Percentiles rank a stretch among this genome's conserved stretches.
Conservation (phyloP, 2,888 invertebrate species). For the Mellilla xanthometata region DNA sequence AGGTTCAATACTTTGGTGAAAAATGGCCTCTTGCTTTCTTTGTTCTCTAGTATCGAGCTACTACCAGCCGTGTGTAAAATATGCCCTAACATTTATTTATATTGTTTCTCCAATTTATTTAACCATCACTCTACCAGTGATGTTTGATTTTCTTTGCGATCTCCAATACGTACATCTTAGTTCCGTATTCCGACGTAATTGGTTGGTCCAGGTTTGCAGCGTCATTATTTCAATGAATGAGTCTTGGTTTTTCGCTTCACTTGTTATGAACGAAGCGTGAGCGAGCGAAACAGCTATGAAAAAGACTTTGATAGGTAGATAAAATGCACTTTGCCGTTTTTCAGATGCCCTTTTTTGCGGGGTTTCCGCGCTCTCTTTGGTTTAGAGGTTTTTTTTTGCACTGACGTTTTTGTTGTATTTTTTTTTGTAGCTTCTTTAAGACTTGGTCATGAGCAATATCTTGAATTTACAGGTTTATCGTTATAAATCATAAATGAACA, state of each 20-base stretch:
- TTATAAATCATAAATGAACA: no score
- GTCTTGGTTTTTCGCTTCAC: slow-evolving; percentile 47
- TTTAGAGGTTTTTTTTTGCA: slow-evolving; percentile 19
- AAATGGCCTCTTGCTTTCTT: no score
- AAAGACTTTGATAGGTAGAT: slow-evolving; percentile 26
- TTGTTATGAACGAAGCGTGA: slow-evolving; percentile 41
- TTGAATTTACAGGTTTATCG: no score
- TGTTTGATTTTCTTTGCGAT: slow-evolving; percentile 8
- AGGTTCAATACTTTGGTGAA: no score
- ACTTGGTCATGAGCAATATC: no score
- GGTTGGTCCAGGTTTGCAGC: slow-evolving; percentile 34
- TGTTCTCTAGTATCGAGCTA: no score
- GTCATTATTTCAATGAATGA: slow-evolving; percentile 60
- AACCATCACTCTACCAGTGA: neutral
- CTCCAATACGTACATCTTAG: slow-evolving; percentile 18
- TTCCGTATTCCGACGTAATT: slow-evolving; percentile 21
- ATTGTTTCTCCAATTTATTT: neutral
- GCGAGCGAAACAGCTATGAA: slow-evolving; percentile 25
- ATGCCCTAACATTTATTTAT: no score
- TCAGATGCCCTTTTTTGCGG: slow-evolving; percentile 24
- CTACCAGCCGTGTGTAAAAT: no score
- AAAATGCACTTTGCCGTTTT: slow-evolving; percentile 32
- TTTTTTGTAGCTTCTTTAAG: neutral
- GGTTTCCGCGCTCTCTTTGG: slow-evolving; percentile 24
- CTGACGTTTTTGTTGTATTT: slow-evolving; percentile 8